Base-by-base conservation (phyloP, 2,113 vertebrate species). In the Rynchops niger region DNA sequence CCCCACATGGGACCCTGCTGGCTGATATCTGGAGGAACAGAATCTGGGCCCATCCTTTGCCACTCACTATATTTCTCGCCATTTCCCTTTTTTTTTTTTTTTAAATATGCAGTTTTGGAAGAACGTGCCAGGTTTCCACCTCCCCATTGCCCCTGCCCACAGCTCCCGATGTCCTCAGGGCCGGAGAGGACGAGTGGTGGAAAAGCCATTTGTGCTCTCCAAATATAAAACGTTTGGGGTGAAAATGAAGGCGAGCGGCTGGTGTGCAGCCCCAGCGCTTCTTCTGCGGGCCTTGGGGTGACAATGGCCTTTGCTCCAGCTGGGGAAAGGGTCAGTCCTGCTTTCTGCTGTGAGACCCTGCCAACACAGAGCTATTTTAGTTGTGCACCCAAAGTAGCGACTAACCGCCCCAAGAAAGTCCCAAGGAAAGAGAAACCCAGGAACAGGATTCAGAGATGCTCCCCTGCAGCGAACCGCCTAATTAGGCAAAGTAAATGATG, bases 121-220 rank as follows among this genome's bases (percentile, higher is more conserved):
- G 29, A 58, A 34, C 15, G 17, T 0, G 0, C 12, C 22, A 13
- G n/a, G 42, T 15, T 86, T 47, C 29, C 86, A 70, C 45, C 12
- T 80, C 22, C 25, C 47, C 22, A 36, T 3, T 30, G 9, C 11
- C 40, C 15, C 59, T 42, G 69, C 23, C 43, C n/a, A 7, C 0
- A 0, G 20, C 49, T 81, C 82, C 65, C 1, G 0, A 5, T 25
- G 56, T 26, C 36, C 58, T 70, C 82, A 55, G 82, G 29, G 27
- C 34, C 0, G 2, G 29, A 58, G 34, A 69, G 38, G 22, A 9
- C 0, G 6, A 65, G 29, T 0, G 7, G 10, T 65, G 85, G 59
- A 62, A 87, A 78, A 70, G 42, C 10, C 23, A 56, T 16, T 34
- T 38, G 15, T 42, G 13, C 53, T 72, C 82, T 69, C 52, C 58